Conservation (phyloP, 2,113 vertebrate genomes). For the Nannobrachium achirus region DNA sequence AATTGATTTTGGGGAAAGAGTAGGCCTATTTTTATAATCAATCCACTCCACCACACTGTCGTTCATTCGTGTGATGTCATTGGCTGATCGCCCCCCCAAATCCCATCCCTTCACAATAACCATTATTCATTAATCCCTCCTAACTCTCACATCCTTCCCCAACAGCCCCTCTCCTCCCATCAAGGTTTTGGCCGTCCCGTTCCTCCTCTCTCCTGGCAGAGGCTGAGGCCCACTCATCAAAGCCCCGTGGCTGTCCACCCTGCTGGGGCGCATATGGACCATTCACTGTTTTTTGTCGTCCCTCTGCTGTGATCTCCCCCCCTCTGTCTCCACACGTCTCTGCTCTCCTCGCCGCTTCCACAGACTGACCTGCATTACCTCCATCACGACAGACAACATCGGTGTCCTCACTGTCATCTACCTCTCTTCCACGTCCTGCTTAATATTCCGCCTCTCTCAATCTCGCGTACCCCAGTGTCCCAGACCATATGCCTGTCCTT, state of each 20-base stretch:
- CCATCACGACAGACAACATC: not conserved
- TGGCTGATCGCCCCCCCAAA: not conserved
- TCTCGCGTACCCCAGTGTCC: no score
- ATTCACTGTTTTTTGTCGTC: conserved; percentile 49
- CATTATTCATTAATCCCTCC: conserved; percentile 9
- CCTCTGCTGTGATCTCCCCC: conserved; percentile 2
- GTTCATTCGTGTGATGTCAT: no score
- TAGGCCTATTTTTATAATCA: no score
- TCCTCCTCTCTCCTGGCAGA: conserved; percentile 47
- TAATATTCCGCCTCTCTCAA: no score
- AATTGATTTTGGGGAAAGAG: no score
- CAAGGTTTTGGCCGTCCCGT: conserved; percentile 18
- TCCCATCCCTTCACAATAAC: not conserved
- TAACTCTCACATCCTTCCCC: not conserved
- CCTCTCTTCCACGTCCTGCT: no score
- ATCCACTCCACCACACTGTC: no score
- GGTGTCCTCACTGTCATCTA: no score
- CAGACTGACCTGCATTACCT: not conserved
- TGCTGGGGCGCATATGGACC: conserved; percentile 71
- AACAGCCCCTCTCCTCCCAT: conserved; percentile 25
- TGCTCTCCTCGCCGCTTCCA: conserved; percentile 3
- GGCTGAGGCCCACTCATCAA: conserved; percentile 56
- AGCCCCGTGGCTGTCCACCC: conserved; percentile 58
- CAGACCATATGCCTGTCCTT: no score
- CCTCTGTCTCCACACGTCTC: conserved; percentile 3